These are phyloP conservation scores for Psephotus haematonotus DNA, from an alignment of 2,113 vertebrate species.

Conservation along the genomic window DNA sequence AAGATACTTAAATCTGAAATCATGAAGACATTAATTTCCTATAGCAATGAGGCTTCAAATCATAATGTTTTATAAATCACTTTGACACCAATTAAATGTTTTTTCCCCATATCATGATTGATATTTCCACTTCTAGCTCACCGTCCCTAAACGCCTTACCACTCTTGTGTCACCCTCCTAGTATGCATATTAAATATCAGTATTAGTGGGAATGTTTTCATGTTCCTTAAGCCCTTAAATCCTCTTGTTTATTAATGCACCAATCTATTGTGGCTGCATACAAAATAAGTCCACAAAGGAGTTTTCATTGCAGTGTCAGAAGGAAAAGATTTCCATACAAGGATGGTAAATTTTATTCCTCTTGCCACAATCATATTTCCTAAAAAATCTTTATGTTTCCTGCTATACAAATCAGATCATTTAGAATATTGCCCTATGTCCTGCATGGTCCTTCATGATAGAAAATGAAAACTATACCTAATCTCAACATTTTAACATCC, in stretches of 20 bases:
- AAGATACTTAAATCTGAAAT: background rate
- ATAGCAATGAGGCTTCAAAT: background rate
- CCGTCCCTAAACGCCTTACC: fast-evolving
- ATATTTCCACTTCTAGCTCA: background rate
- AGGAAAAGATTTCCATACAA: background rate
- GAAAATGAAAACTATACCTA: background rate
- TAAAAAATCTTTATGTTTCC: background rate
- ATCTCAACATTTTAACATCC: background rate
- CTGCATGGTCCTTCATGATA: background rate
- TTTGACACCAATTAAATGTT: background rate
- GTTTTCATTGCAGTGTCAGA: background rate
- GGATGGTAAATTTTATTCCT: background rate
- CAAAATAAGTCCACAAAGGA: background rate
- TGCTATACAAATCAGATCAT: background rate
- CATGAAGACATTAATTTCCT: background rate
- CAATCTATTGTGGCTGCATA: background rate
- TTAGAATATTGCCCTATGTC: background rate
- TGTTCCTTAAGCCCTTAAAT: background rate
- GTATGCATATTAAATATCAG: background rate
- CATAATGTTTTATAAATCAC: background rate
- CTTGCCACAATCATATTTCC: background rate
- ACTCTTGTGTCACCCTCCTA: background rate
- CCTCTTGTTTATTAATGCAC: background rate
- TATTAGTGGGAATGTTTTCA: background rate
- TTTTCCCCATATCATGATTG: background rate